Base-by-base conservation (phyloP, 2,113 vertebrate genomes). In the Numida meleagris region DNA sequence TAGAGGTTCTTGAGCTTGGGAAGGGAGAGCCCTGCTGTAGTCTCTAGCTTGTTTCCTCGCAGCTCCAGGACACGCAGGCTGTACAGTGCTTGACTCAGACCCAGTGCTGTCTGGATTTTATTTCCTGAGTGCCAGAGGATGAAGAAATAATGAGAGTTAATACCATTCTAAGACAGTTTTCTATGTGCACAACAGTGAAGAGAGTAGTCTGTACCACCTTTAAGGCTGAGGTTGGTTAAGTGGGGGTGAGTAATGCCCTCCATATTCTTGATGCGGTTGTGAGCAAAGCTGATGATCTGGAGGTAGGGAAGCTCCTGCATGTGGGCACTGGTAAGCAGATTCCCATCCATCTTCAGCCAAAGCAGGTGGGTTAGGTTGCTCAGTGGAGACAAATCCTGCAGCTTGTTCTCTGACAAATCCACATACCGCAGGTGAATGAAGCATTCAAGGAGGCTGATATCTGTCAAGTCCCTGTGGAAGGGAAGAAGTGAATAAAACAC, bases 361-460 rank as follows among this genome's bases (percentile, higher is more conserved):
- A 99, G 98, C 62, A 99, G 97, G 63, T 99, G 98, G 4, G 97
- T 98, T 75, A 99, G 98, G 59, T 72, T 76, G 43, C 97, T 97
- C 95, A 99, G 95, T 2, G 99, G 98, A 31, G 98, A 97, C 65
- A 99, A 96, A 97, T 99, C 98, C 17, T 86, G 94, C 24, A 99
- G 92, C 63, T 97, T 96, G 95, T 99, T 99, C 81, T 98, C 98
- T 48, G 99, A 99, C 75, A 99, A 24, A 91, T 99, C 99, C 97
- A 99, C 97, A 12, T 99, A 99, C 21, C 98, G 98, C 81, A 99
- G 96, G 88, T 99, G 99, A 96, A 98, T 93, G 90, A 98, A 99
- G 86, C 82, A 91, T 82, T 97, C 68, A 3, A 99, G 96, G 65
- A 98, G 85, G 59, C 84, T 51, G 75, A 99, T 98, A 78, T 99